Percentiles rank a stretch among this genome's conserved stretches.
Evolutionary conservation across 2,113 vertebrate species (phyloP).

Genomic region (Tretioscincus oriximinensis): DNA sequence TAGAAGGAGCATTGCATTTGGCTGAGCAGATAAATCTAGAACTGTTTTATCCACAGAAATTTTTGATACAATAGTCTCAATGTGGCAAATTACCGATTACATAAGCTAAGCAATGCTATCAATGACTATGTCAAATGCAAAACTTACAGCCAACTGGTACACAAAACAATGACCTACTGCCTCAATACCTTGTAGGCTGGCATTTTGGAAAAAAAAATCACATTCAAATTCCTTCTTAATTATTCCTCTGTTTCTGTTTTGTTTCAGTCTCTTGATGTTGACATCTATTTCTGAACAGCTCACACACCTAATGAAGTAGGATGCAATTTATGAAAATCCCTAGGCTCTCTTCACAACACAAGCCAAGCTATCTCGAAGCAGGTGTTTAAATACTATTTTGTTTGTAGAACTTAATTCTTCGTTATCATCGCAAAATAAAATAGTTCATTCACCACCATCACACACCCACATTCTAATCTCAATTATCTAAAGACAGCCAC

Average conservation of each 20-base stretch:
- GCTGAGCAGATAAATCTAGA: background rate
- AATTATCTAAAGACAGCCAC: background rate
- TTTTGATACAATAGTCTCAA: background rate
- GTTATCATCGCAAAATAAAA: no score
- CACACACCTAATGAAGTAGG: background rate
- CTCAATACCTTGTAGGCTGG: background rate
- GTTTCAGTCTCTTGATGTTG: background rate
- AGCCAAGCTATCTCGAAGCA: background rate
- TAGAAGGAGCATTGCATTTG: no score
- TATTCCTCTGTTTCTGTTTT: background rate
- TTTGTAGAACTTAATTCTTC: background rate
- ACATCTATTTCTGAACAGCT: background rate
- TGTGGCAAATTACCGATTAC: background rate
- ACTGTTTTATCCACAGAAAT: background rate
- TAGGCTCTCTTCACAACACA: background rate
- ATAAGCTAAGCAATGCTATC: conserved; percentile 20
- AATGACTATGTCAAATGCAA: conserved; percentile 33
- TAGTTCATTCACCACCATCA: background rate
- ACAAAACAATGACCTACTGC: conserved; percentile 32
- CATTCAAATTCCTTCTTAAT: conserved; percentile 10
- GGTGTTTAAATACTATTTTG: background rate
- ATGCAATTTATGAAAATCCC: background rate
- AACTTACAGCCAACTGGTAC: conserved; percentile 30
- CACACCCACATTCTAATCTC: background rate
- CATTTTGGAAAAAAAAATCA: background rate